phyloP scores from a whole-genome alignment of 2,797 vertebrate genomes.

The Alcedo atthis region DNA sequence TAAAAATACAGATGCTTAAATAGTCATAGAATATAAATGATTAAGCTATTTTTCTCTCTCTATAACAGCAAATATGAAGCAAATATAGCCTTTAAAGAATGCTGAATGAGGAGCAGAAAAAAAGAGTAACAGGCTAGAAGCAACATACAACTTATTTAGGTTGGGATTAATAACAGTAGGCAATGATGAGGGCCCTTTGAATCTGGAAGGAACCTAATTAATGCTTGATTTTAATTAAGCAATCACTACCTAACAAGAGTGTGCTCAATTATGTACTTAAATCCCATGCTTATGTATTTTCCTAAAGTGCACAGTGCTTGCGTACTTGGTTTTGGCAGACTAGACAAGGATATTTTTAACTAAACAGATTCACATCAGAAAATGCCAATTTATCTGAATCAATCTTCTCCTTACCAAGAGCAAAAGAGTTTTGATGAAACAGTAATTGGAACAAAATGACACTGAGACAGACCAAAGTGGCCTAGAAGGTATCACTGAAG shows the following conservation, averaged over 20 bases:
- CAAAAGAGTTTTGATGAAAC: neutral
- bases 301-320: neutral
- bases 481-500: neutral
- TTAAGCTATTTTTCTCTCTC: neutral
- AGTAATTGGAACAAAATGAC: neutral
- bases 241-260: neutral
- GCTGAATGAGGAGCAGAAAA: neutral
- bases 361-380: neutral
- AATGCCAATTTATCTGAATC: neutral
- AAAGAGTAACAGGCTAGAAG: neutral
- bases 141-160: neutral
- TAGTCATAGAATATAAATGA: neutral
- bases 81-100: neutral
- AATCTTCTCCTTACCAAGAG: neutral
- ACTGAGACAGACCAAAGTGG: neutral
- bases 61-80: neutral
- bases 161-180: neutral
- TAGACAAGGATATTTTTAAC: neutral
- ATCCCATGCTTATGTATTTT: neutral
- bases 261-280: neutral
- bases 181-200: neutral
- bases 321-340: neutral
- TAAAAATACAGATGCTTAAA: neutral
- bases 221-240: constrained; percentile 24
- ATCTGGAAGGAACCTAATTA: constrained; percentile 18